Conservation (phyloP, 1,140 invertebrate species). For the Dufourea novaeangliae region DNA sequence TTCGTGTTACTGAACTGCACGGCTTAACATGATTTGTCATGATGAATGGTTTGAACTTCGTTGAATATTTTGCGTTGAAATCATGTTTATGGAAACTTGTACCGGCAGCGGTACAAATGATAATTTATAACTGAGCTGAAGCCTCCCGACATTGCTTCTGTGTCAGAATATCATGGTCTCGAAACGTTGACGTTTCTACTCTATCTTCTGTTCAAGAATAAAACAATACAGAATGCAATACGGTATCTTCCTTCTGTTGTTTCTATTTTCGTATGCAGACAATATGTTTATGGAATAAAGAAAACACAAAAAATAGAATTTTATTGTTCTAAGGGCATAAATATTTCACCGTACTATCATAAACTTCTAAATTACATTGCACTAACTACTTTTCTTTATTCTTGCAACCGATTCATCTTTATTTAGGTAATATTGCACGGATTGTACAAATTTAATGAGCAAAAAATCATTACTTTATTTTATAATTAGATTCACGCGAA, state of each 20-base stretch:
- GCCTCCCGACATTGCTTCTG: background rate
- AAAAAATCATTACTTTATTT: background rate
- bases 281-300: too few species aligned
- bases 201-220: background rate
- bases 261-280: too few species aligned
- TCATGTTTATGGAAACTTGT: slow-evolving; percentile 47
- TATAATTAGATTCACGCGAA: background rate
- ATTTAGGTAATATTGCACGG: background rate
- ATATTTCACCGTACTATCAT: too few species aligned
- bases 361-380: too few species aligned
- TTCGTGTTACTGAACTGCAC: slow-evolving; percentile 43
- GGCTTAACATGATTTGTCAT: slow-evolving; percentile 53
- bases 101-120: slow-evolving; percentile 12
- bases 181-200: background rate
- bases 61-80: slow-evolving; percentile 46
- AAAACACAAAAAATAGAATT: too few species aligned
- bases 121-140: slow-evolving; percentile 4
- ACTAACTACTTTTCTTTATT: too few species aligned
- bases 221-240: background rate
- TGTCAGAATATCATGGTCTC: background rate
- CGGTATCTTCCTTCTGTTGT: too few species aligned
- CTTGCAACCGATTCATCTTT: too few species aligned
- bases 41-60: slow-evolving; percentile 53
- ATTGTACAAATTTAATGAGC: background rate
- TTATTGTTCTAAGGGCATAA: too few species aligned